phyloP scores from a whole-genome alignment of 2,797 vertebrate genomes.

The Ctenopoma kingsleyae region DNA sequence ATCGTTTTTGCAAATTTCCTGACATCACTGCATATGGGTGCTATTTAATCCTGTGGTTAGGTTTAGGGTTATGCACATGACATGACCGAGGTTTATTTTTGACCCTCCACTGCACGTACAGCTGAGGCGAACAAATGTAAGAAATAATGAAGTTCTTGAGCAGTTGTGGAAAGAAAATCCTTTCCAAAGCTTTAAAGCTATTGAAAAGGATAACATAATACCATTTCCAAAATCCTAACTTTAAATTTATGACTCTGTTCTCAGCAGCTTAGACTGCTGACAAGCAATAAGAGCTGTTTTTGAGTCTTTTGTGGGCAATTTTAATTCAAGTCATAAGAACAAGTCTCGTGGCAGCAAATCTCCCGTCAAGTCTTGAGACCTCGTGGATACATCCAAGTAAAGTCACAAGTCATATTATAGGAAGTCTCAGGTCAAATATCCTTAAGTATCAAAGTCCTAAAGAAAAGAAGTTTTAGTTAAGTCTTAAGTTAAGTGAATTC shows the following conservation, averaged over 20 bases:
- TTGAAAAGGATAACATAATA: constrained; percentile 44
- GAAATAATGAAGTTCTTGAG: constrained; percentile 73
- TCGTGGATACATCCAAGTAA: no score
- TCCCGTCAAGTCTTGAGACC: not conserved
- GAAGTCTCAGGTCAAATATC: not conserved
- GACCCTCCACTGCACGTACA: constrained; percentile 62
- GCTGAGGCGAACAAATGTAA: constrained; percentile 60
- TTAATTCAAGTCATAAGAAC: not conserved
- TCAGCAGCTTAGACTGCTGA: constrained; percentile 4
- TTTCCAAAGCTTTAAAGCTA: constrained; percentile 56
- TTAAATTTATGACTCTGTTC: constrained; percentile 42
- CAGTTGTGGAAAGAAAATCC: constrained; percentile 64
- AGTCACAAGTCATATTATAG: not conserved
- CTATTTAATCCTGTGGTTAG: constrained; percentile 78
- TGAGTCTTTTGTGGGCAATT: constrained; percentile 6
- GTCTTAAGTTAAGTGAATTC: not conserved
- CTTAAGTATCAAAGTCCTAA: not conserved
- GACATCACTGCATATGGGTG: constrained; percentile 76
- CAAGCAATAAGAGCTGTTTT: not conserved
- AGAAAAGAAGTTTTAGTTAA: not conserved
- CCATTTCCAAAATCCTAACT: constrained; percentile 54
- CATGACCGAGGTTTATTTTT: constrained; percentile 79
- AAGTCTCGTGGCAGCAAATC: not conserved
- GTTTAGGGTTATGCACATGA: constrained; percentile 77
- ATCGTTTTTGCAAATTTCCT: constrained; percentile 74